These are phyloP conservation scores for Drosophila lowei DNA, from an alignment of 1,140 invertebrate genomes.

Conservation along the genomic window DNA sequence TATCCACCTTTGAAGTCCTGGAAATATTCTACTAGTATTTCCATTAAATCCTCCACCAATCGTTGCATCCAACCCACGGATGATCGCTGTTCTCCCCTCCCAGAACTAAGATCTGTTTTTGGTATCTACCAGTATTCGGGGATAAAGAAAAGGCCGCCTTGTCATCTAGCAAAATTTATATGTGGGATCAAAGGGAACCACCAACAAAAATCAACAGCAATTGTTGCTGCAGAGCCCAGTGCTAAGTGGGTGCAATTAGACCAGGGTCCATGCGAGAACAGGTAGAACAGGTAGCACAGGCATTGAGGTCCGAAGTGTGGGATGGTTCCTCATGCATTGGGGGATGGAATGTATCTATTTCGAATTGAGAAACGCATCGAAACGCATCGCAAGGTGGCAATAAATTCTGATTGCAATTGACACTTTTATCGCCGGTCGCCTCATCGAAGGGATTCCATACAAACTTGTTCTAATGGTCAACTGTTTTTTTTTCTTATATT, in stretches of 20 bases:
- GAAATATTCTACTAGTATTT: no score
- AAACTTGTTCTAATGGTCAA: conserved; percentile 39
- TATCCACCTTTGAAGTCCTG: no score
- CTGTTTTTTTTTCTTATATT: neutral
- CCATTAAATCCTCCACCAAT: neutral
- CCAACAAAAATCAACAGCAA: conserved; percentile 64
- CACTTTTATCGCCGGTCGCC: conserved; percentile 64
- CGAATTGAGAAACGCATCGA: conserved; percentile 60
- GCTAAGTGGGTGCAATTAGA: conserved; percentile 78
- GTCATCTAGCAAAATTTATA: conserved; percentile 69
- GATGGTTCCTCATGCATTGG: conserved; percentile 30
- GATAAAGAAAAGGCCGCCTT: conserved; percentile 43
- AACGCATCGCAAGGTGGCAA: conserved; percentile 59
- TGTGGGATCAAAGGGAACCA: conserved; percentile 45
- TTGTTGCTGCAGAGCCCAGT: conserved; percentile 60
- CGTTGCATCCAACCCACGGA: no score
- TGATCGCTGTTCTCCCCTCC: neutral
- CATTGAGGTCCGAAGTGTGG: neutral
- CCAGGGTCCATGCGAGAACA: conserved; percentile 19
- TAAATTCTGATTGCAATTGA: conserved; percentile 71
- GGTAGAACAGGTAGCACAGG: conserved; percentile 36
- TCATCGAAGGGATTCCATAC: conserved; percentile 29
- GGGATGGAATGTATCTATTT: conserved; percentile 7
- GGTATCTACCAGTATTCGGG: neutral
- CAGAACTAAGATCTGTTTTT: neutral